phyloP scores from a whole-genome alignment of 1,140 invertebrate species.

The Zaprionus kolodkinae region DNA sequence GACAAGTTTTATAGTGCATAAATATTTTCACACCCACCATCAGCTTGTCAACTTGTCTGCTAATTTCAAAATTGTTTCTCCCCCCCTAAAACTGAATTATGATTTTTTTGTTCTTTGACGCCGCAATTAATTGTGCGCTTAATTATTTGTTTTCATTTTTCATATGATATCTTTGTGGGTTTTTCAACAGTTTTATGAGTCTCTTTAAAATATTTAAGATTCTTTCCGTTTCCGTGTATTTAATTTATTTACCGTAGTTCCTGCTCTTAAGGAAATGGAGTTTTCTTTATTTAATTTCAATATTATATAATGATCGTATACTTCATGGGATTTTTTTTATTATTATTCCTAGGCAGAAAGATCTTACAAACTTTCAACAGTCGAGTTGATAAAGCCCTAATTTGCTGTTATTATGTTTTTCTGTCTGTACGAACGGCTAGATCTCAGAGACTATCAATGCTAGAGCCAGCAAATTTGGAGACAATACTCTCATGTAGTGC shows the following conservation, averaged over 20 bases:
- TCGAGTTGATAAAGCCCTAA: too few relatives aligned
- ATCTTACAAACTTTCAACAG: too few relatives aligned
- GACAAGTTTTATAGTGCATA: slow-evolving; percentile 61
- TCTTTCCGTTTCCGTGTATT: background rate
- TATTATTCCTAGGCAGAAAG: too few relatives aligned
- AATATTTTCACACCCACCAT: slow-evolving; percentile 54
- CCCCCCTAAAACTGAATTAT: slow-evolving; percentile 46
- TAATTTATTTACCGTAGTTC: background rate
- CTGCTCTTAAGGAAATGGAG: background rate
- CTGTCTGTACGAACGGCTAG: too few relatives aligned
- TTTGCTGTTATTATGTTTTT: too few relatives aligned
- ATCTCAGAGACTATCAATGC: too few relatives aligned
- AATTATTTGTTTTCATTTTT: slow-evolving; percentile 32
- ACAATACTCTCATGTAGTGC: too few relatives aligned
- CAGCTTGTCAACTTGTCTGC: slow-evolving; percentile 51
- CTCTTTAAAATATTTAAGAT: background rate
- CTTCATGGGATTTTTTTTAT: too few relatives aligned
- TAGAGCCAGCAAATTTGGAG: too few relatives aligned
- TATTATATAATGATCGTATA: background rate
- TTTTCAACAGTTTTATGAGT: slow-evolving; percentile 1
- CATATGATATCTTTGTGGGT: slow-evolving; percentile 1
- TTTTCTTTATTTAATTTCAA: background rate
- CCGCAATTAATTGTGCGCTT: slow-evolving; percentile 48
- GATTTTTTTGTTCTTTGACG: slow-evolving; percentile 48
- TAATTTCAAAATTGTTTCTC: slow-evolving; percentile 44